Percentiles rank a stretch among this genome's conserved stretches.
These are phyloP conservation scores for Tridacna gigas DNA, from an alignment of 2,888 invertebrate genomes.

Conservation along the genomic window DNA sequence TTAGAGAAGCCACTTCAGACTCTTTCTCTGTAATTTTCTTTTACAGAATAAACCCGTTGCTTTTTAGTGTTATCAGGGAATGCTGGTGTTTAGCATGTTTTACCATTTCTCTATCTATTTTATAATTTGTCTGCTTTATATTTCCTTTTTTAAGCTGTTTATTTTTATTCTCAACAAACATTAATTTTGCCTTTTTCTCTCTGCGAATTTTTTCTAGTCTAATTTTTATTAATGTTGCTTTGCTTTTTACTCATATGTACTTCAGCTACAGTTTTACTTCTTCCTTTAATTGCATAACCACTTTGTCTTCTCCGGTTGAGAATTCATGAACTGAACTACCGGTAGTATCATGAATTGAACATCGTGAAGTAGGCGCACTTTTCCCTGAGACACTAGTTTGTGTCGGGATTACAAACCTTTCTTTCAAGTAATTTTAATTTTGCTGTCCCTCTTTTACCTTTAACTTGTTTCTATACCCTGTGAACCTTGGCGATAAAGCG, in stretches of 20 bases:
- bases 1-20: constrained; percentile 14
- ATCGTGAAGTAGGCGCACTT: background rate
- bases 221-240: constrained; percentile 29
- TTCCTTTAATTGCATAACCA: constrained; percentile 20
- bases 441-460: constrained; percentile 18
- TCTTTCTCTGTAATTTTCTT: background rate
- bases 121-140: constrained; percentile 18
- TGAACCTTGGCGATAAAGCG: constrained; percentile 26
- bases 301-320: background rate
- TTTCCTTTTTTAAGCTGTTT: background rate
- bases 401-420: constrained; percentile 24
- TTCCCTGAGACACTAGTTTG: background rate
- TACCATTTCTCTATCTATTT: constrained; percentile 17
- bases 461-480: constrained; percentile 26
- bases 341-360: no score
- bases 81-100: constrained; percentile 17
- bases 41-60: background rate
- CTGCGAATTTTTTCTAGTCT: background rate
- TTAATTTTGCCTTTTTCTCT: constrained; percentile 28
- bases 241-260: constrained; percentile 10
- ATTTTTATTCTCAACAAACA: constrained; percentile 16
- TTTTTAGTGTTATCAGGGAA: background rate
- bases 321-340: background rate
- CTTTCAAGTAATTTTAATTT: constrained; percentile 25
- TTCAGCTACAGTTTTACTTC: constrained; percentile 9